Conservation (phyloP, 2,888 invertebrate genomes). For the Ophioninae sp. region DNA sequence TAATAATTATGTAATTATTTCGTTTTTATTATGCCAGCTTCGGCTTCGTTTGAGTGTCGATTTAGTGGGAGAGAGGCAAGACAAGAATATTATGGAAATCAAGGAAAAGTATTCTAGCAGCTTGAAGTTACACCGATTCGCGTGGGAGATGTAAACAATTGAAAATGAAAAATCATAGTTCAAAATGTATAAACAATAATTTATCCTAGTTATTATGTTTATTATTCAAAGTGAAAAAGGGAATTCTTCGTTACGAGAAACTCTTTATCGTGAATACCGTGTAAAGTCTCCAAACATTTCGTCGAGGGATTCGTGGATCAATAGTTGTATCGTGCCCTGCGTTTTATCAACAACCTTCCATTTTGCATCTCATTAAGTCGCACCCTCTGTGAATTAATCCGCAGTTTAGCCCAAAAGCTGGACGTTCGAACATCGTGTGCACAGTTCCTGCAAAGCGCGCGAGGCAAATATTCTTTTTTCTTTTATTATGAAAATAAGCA, state of each 20-base stretch:
- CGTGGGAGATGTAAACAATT: too few relatives aligned
- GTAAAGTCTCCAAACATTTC: background rate
- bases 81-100: background rate
- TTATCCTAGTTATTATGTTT: background rate
- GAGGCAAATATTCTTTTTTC: conserved; percentile 23
- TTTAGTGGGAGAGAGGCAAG: background rate
- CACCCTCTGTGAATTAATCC: conserved; percentile 21
- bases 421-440: conserved; percentile 12
- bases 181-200: background rate
- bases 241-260: background rate
- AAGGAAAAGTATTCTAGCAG: background rate
- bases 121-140: background rate
- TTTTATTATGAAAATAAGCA: conserved; percentile 29
- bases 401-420: conserved; percentile 34
- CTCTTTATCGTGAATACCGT: background rate
- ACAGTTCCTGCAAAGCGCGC: background rate
- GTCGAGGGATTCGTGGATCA: conserved; percentile 20
- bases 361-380: conserved; percentile 57
- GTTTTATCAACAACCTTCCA: conserved; percentile 47
- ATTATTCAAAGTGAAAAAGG: background rate
- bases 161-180: background rate
- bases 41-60: too few relatives aligned
- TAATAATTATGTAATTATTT: too few relatives aligned
- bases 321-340: conserved; percentile 38
- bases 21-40: too few relatives aligned